A percentile compares a stretch with the other conserved stretches of the same genome.
phyloP scores from a whole-genome alignment of 2,888 invertebrate genomes.

The Empis livida region DNA sequence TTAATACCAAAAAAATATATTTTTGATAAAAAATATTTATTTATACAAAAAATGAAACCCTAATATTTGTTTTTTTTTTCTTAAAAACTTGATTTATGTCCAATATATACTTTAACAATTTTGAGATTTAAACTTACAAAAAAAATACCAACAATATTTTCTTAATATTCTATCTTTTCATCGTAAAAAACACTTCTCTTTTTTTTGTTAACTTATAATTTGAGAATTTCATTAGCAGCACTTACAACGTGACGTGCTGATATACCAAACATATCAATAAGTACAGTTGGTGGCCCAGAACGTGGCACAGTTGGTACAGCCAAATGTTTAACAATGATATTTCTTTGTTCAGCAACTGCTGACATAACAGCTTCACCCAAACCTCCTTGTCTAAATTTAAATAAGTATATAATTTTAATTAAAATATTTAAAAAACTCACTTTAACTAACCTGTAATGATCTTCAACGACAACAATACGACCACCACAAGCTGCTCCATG shows the following conservation, averaged over 20 bases:
- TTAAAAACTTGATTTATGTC: too few relatives aligned
- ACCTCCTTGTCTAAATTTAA: slow-evolving; percentile 56
- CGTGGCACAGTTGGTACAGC: slow-evolving; percentile 77
- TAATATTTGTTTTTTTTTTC: too few relatives aligned
- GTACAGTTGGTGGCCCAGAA: slow-evolving; percentile 77
- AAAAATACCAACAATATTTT: too few relatives aligned
- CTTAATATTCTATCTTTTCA: background rate
- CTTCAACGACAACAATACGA: slow-evolving; percentile 83
- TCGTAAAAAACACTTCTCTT: background rate
- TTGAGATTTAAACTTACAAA: too few relatives aligned
- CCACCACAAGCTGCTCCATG: slow-evolving; percentile 72
- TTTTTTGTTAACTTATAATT: slow-evolving; percentile 30
- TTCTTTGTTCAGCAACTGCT: slow-evolving; percentile 58
- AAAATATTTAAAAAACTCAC: slow-evolving; percentile 2
- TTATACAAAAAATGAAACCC: too few relatives aligned
- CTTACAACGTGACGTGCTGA: slow-evolving; percentile 64
- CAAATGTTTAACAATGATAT: slow-evolving; percentile 61
- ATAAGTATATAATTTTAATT: background rate
- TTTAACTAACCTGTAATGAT: slow-evolving; percentile 84
- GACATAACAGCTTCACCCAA: slow-evolving; percentile 89
- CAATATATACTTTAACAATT: background rate
- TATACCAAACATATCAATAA: slow-evolving; percentile 83
- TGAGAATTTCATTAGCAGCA: slow-evolving; percentile 53
- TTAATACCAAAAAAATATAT: too few relatives aligned
- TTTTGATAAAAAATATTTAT: too few relatives aligned